Evolutionary conservation across 2,113 vertebrate genomes (phyloP), one percentile per base, ranked within the genome.

Genomic region (Amazona vittata): DNA sequence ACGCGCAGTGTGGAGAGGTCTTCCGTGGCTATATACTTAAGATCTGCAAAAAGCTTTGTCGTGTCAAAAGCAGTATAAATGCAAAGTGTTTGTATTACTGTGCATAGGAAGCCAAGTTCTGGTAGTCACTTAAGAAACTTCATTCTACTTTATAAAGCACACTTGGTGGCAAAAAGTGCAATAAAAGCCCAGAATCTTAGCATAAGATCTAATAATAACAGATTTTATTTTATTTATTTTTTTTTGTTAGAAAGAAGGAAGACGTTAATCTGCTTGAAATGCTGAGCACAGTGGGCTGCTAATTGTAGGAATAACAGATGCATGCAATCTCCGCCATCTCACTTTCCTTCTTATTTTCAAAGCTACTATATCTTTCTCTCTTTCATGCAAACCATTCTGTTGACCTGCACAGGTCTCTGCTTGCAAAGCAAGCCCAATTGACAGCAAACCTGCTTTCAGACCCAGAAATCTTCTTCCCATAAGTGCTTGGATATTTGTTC

Each of bases 291-390:
- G 41, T 74, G 12, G 2, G 10, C 59, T 89, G 47, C 62, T 96
- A 96, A 93, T 96, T 95, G 76, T 62, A 65, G 69, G 97, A 97
- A 93, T 89, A 95, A 83, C 49, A 57, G 43, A 94, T 71, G n/a
- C 28, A 80, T 37, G 14, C 46, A 55, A 49, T 37, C 68, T 95
- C 74, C 47, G 50, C 65, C 81, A 12, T 93, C 67, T 95, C 33
- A n/a, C 59, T 96, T 91, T 52, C 33, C 25, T 21, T 96, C 95
- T 91, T 71, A 46, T 88, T 94, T 75, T 83, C 53, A 53, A 79
- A 89, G 33, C 9, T 10, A 80, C 43, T 71, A 19, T 39, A 3
- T 92, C 91, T 84, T 90, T 55, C 12, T 64, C 84, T 33, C 31
- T 92, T 91, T 83, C 91, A 44, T 87, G 77, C 93, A 97, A 62